Evolutionary conservation across 2,888 invertebrate species (phyloP).

Genomic region (Morpho deidamia): DNA sequence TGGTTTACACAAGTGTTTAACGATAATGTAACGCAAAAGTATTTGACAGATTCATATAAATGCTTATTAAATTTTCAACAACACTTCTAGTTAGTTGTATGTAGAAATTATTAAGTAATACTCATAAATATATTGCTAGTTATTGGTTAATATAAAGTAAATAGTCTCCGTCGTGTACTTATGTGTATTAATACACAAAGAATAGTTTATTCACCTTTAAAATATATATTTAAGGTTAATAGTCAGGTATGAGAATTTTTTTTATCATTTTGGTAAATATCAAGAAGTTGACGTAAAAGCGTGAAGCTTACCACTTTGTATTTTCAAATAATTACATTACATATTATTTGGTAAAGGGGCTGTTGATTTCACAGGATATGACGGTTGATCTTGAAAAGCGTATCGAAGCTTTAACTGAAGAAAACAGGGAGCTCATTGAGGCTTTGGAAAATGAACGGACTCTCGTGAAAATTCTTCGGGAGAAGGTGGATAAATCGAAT

Average conservation of each 20-base stretch:
- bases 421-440: conserved; percentile 65
- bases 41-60: not conserved
- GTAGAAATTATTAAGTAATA: no score
- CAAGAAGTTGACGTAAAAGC: no score
- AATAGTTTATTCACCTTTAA: no score
- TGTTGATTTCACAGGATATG: conserved; percentile 50
- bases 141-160: no score
- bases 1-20: conserved; percentile 1
- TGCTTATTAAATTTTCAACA: no score
- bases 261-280: not conserved
- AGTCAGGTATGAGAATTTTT: not conserved
- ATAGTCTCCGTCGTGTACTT: no score
- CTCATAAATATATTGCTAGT: no score
- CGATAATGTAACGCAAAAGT: not conserved
- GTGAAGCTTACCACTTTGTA: conserved; percentile 8
- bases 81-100: no score
- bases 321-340: no score
- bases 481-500: conserved; percentile 70
- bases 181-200: no score
- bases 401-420: conserved; percentile 65
- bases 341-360: conserved; percentile 25
- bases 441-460: conserved; percentile 76
- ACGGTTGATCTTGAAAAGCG: conserved; percentile 61
- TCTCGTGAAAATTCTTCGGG: conserved; percentile 65
- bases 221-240: no score